These are phyloP conservation scores for Druceiella hillmani DNA, from an alignment of 2,888 invertebrate genomes.

Conservation along the genomic window DNA sequence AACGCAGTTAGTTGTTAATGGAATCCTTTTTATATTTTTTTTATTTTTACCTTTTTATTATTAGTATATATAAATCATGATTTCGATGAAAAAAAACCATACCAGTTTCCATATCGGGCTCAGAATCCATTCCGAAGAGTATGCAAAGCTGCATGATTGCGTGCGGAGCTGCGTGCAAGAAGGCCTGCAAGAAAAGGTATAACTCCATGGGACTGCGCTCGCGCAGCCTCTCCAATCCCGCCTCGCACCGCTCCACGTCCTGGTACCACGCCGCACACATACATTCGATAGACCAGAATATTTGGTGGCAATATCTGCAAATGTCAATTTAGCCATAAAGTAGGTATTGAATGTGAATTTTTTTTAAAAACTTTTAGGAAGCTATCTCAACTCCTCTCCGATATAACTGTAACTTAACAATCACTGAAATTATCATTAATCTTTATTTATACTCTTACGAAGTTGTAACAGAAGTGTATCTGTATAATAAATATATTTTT, in stretches of 20 bases:
- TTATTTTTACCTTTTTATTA: no score
- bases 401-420: background rate
- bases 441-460: background rate
- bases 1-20: no score
- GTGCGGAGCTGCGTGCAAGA: slow-evolving; percentile 72
- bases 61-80: no score
- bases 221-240: slow-evolving; percentile 54
- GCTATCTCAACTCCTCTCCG: background rate
- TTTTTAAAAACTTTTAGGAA: background rate
- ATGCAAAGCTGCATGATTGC: no score
- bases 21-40: no score
- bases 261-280: slow-evolving; percentile 47
- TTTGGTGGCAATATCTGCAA: slow-evolving; percentile 61
- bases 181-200: slow-evolving; percentile 73
- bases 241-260: slow-evolving; percentile 54
- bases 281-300: slow-evolving; percentile 74
- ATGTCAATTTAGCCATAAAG: no score
- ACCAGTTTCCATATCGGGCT: no score
- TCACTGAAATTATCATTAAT: background rate
- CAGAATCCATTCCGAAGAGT: no score
- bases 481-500: no score
- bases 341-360: no score
- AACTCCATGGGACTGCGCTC: slow-evolving; percentile 67
- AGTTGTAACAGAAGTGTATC: no score
- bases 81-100: no score